phyloP scores from a whole-genome alignment of 2,797 vertebrate genomes.

The Champsocephalus gunnari region DNA sequence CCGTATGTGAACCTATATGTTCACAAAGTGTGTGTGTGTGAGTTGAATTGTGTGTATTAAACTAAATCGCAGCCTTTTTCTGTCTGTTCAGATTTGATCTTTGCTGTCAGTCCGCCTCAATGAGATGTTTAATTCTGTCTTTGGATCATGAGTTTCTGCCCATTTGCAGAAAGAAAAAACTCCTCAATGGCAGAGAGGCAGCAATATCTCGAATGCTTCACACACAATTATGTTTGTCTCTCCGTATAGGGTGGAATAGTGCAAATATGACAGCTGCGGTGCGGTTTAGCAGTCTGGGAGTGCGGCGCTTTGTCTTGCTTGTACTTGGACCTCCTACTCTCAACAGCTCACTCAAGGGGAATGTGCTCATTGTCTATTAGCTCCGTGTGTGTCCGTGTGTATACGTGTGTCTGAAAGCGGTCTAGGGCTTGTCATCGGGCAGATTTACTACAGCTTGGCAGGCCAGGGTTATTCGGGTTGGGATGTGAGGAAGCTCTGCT shows the following conservation, averaged over 20 bases:
- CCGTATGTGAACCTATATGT: too few relatives aligned
- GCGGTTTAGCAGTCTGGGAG: constrained; percentile 35
- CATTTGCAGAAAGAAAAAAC: too few relatives aligned
- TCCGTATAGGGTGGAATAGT: constrained; percentile 36
- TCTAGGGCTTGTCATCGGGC: constrained; percentile 68
- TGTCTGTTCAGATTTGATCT: too few relatives aligned
- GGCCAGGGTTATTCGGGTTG: constrained; percentile 40
- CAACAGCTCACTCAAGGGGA: constrained; percentile 65
- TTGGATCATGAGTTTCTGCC: too few relatives aligned
- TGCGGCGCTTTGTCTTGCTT: constrained; percentile 42
- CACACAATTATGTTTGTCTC: constrained; percentile 41
- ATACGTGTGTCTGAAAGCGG: constrained; percentile 62
- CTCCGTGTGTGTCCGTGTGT: constrained; percentile 57
- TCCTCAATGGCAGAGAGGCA: too few relatives aligned
- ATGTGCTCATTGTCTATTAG: constrained; percentile 69
- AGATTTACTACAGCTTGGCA: constrained; percentile 66
- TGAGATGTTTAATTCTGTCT: too few relatives aligned
- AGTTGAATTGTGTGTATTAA: too few relatives aligned
- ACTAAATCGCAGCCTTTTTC: too few relatives aligned
- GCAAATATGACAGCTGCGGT: constrained; percentile 53
- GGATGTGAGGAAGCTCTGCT: constrained; percentile 50
- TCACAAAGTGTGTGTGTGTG: too few relatives aligned
- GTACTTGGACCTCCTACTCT: constrained; percentile 55
- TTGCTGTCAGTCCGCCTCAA: too few relatives aligned
- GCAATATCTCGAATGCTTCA: constrained; percentile 23